phyloP scores from a whole-genome alignment of 2,888 invertebrate species.

The Lithophane leautieri region DNA sequence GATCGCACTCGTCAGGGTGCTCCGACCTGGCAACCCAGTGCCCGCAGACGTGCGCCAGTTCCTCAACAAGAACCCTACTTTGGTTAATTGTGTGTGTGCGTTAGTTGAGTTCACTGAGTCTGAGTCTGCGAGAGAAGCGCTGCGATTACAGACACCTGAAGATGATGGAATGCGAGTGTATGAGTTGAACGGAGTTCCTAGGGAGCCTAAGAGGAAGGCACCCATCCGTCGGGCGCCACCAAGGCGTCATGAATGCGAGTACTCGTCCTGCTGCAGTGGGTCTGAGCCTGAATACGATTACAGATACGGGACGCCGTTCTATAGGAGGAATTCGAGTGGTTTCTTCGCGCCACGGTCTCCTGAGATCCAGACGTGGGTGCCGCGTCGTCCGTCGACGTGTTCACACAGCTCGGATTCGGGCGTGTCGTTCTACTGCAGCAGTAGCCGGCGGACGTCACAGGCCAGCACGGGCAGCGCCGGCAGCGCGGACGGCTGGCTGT shows the following conservation, averaged over 20 bases:
- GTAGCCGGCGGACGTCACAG: slow-evolving; percentile 91
- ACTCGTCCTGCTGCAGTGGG: slow-evolving; percentile 89
- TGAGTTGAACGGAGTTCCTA: slow-evolving; percentile 93
- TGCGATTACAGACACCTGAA: slow-evolving; percentile 91
- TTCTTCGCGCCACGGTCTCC: slow-evolving; percentile 87
- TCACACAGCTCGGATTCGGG: slow-evolving; percentile 91
- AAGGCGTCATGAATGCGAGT: slow-evolving; percentile 92
- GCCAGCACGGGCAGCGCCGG: slow-evolving; percentile 91
- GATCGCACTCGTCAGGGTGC: slow-evolving; percentile 96
- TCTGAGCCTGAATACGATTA: slow-evolving; percentile 88
- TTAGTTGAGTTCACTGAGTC: slow-evolving; percentile 97
- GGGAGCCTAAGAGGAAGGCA: slow-evolving; percentile 94
- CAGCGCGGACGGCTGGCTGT: slow-evolving; percentile 91
- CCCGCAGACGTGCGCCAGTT: slow-evolving; percentile 98
- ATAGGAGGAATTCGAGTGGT: slow-evolving; percentile 86
- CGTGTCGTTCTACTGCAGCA: slow-evolving; percentile 89
- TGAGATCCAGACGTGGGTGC: slow-evolving; percentile 92
- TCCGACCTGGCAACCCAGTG: slow-evolving; percentile 96
- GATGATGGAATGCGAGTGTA: slow-evolving; percentile 93
- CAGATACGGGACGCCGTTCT: slow-evolving; percentile 85
- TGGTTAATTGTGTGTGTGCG: slow-evolving; percentile 96
- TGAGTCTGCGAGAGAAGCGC: slow-evolving; percentile 95
- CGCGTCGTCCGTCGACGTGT: slow-evolving; percentile 91
- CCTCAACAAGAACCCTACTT: slow-evolving; percentile 96
- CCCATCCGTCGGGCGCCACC: slow-evolving; percentile 91